A percentile compares a stretch with the other conserved stretches of the same genome.
Evolutionary conservation across 2,797 vertebrate species (phyloP).

Genomic region (Acipenser oxyrinchus): DNA sequence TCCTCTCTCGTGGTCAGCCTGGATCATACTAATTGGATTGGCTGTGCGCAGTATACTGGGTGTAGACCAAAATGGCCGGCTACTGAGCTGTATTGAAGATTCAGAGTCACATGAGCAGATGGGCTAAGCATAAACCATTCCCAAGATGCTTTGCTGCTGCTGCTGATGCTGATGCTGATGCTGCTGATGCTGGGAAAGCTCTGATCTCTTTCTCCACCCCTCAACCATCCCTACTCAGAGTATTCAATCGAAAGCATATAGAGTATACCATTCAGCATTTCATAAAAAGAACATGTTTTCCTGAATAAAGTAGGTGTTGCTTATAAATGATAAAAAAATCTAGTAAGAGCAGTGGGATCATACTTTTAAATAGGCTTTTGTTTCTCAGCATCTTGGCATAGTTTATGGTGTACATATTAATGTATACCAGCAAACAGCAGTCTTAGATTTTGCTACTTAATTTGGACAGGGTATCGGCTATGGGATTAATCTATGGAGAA

Average conservation of each 20-base stretch:
- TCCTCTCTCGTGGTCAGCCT: constrained; percentile 44
- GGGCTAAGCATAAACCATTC: constrained; percentile 65
- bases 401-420: not conserved
- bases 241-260: constrained; percentile 5
- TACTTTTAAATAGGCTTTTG: not conserved
- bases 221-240: constrained; percentile 18
- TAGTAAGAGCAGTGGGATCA: not conserved
- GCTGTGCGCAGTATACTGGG: constrained; percentile 73
- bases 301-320: not conserved
- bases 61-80: constrained; percentile 98
- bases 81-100: constrained; percentile 70
- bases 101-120: constrained; percentile 83
- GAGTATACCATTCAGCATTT: not conserved
- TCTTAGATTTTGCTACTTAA: not conserved
- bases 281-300: not conserved
- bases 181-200: constrained; percentile 34
- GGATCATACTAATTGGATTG: constrained; percentile 55
- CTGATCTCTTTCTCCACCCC: constrained; percentile 28
- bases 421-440: not conserved
- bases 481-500: too few relatives aligned
- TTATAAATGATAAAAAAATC: not conserved
- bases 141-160: constrained; percentile 56
- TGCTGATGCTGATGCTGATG: constrained; percentile 54
- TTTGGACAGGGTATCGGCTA: too few relatives aligned
- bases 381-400: not conserved